phyloP scores from a whole-genome alignment of 2,113 vertebrate species.

The Nymphicus hollandicus region DNA sequence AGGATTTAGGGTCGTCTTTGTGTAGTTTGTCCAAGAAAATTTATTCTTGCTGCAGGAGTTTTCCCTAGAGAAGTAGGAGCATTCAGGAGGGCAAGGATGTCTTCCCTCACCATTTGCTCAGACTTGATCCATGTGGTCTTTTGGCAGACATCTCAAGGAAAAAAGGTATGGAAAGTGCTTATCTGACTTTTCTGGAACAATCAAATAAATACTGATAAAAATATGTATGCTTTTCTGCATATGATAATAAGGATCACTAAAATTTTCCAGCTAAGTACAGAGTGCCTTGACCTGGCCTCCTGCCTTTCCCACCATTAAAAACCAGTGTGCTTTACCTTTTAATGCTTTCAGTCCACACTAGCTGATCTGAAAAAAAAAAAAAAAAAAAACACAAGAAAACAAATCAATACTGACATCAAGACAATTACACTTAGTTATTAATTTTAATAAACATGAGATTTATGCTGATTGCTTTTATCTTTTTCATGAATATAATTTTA shows the following conservation, averaged over 20 bases:
- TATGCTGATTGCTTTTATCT: not conserved
- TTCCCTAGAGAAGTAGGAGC: not conserved
- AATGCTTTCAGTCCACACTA: not conserved
- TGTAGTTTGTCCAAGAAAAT: not conserved
- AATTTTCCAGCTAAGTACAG: not conserved
- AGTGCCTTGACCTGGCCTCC: not conserved
- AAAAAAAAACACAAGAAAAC: not conserved
- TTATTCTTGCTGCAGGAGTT: not conserved
- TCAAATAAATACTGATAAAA: not conserved
- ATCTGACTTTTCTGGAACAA: not conserved
- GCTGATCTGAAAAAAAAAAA: not conserved
- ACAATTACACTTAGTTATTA: not conserved
- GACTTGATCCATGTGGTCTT: not conserved
- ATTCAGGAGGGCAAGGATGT: not conserved
- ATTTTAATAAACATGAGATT: not conserved
- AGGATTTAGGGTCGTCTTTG: not conserved
- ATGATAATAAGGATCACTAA: not conserved
- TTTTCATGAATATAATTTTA: not conserved
- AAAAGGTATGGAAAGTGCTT: not conserved
- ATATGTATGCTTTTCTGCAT: not conserved
- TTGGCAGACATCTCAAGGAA: not conserved
- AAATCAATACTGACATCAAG: not conserved
- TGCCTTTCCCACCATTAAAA: not conserved
- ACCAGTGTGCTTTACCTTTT: not conserved
- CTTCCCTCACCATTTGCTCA: not conserved